Percentiles rank a stretch among this genome's conserved stretches.
These are phyloP conservation scores for Mohoua ochrocephala DNA, from an alignment of 2,113 vertebrate species.

Conservation along the genomic window DNA sequence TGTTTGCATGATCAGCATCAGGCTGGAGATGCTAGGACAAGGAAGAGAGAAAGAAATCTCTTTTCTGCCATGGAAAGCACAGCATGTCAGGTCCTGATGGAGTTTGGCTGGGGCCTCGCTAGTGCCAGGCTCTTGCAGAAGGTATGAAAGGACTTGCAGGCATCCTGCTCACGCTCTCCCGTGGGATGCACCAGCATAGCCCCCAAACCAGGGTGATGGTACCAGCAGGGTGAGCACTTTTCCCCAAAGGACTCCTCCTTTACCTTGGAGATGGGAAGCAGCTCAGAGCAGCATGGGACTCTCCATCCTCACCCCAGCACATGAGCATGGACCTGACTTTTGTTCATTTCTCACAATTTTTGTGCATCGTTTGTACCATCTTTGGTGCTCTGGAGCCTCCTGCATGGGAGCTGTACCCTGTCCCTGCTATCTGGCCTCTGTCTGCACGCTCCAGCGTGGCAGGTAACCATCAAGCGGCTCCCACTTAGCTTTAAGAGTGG, in stretches of 20 bases:
- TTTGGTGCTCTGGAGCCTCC: background rate
- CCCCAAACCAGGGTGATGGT: background rate
- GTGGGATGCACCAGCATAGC: background rate
- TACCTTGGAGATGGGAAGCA: background rate
- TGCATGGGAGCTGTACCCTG: background rate
- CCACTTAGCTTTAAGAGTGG: background rate
- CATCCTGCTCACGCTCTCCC: background rate
- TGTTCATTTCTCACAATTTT: background rate
- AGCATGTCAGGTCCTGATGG: background rate
- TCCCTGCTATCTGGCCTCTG: background rate
- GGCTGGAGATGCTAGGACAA: background rate
- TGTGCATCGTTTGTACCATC: background rate
- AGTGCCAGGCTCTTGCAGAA: background rate
- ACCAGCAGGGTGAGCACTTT: background rate
- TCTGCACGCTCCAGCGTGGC: rapidly evolving
- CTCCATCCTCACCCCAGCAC: background rate
- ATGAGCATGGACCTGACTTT: background rate
- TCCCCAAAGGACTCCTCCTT: background rate
- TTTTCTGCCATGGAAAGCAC: background rate
- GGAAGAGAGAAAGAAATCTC: background rate
- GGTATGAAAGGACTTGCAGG: background rate
- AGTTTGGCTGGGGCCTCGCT: rapidly evolving
- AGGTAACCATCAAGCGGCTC: background rate
- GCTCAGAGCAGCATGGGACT: background rate
- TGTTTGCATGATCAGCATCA: background rate